phyloP scores from a whole-genome alignment of 2,113 vertebrate species.

The Caloenas nicobarica region DNA sequence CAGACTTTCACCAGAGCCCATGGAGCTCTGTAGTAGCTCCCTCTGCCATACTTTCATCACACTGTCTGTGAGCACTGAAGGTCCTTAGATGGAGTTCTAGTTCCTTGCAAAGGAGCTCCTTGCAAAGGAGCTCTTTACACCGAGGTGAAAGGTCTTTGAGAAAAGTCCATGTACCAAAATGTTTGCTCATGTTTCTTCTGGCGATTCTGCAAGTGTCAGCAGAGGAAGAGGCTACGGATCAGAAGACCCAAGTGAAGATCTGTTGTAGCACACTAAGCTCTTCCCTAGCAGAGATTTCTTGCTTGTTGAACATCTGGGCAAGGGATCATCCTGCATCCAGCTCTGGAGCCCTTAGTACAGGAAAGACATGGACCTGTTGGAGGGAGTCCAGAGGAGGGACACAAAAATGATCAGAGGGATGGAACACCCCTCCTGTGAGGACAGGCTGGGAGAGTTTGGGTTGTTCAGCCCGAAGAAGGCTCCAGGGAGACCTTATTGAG shows the following conservation, averaged over 20 bases:
- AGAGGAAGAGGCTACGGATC: not conserved
- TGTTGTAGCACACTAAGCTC: not conserved
- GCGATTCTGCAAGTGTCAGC: not conserved
- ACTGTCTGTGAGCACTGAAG: not conserved
- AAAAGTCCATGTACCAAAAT: not conserved
- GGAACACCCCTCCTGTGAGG: too few relatives aligned
- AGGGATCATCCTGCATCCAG: not conserved
- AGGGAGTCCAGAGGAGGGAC: too few relatives aligned
- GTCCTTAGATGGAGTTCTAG: not conserved
- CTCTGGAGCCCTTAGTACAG: too few relatives aligned
- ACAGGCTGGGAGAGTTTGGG: too few relatives aligned
- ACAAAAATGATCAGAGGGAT: too few relatives aligned
- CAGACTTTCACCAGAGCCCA: not conserved
- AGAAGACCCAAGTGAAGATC: not conserved
- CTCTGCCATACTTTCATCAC: not conserved
- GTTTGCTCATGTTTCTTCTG: not conserved
- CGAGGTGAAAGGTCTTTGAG: not conserved
- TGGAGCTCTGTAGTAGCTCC: not conserved
- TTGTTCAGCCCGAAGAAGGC: too few relatives aligned
- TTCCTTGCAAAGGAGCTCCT: not conserved
- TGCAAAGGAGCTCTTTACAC: not conserved
- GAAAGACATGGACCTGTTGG: too few relatives aligned
- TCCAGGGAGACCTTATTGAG: too few relatives aligned
- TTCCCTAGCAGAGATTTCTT: not conserved
- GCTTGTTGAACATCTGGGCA: not conserved